Evolutionary conservation across 2,113 vertebrate species (phyloP).

Genomic region (Crotalus horridus): DNA sequence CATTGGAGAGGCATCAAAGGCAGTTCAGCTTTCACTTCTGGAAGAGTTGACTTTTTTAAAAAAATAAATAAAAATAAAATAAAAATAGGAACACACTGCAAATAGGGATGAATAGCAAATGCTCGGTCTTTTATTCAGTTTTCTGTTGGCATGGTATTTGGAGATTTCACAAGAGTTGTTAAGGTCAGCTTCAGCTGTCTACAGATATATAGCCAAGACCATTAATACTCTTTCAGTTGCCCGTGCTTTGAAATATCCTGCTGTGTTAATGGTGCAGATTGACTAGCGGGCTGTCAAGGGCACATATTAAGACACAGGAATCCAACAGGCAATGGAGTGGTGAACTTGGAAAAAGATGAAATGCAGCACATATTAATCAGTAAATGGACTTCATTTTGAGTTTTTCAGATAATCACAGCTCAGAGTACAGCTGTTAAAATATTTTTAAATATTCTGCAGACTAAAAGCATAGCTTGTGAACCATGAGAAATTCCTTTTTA

Average conservation of each 20-base stretch:
- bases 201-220: background rate
- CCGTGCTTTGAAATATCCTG: background rate
- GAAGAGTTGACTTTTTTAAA: background rate
- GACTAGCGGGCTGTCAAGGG: conserved; percentile 40
- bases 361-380: conserved; percentile 18
- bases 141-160: background rate
- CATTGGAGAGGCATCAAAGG: background rate
- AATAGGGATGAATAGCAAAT: conserved; percentile 17
- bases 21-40: background rate
- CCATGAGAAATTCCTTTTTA: conserved; percentile 21
- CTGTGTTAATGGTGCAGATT: background rate
- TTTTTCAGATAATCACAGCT: conserved; percentile 43
- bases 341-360: conserved; percentile 43
- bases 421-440: conserved; percentile 37
- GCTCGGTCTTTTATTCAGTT: conserved; percentile 18
- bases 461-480: conserved; percentile 40
- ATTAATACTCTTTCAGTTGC: conserved; percentile 2
- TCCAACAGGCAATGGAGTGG: conserved; percentile 23
- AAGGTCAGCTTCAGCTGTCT: conserved; percentile 30
- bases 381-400: conserved; percentile 33
- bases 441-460: conserved; percentile 34
- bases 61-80: background rate
- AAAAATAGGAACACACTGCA: background rate
- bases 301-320: conserved; percentile 32
- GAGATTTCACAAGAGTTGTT: conserved; percentile 1